Percentiles rank a stretch among this genome's conserved stretches.
Evolutionary conservation across 2,888 invertebrate genomes (phyloP).

Genomic region (Lycophotia porphyrea): DNA sequence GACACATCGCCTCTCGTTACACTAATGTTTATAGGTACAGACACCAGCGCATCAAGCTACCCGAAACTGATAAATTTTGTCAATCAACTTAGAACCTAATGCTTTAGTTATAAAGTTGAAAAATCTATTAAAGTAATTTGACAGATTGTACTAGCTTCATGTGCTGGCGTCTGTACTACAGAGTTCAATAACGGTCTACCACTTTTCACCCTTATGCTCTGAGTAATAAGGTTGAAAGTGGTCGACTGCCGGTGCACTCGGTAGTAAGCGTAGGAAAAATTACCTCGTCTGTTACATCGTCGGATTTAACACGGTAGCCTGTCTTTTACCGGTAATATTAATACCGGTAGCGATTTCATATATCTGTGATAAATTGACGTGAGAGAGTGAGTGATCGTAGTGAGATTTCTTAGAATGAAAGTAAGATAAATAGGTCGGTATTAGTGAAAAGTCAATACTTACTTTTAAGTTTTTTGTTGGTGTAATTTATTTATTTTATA

Average conservation of each 20-base stretch:
- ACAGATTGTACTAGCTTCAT: too few species aligned
- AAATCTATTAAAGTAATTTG: too few species aligned
- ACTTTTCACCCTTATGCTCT: too few species aligned
- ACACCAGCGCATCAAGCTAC: too few species aligned
- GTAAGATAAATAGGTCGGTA: not conserved
- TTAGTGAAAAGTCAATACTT: slow-evolving; percentile 19
- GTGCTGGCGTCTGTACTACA: too few species aligned
- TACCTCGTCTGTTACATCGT: slow-evolving; percentile 5
- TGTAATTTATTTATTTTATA: not conserved
- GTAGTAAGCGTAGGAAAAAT: slow-evolving; percentile 39
- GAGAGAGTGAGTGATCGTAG: slow-evolving; percentile 12
- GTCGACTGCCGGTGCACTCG: too few species aligned
- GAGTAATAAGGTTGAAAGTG: too few species aligned
- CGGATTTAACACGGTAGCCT: slow-evolving; percentile 6
- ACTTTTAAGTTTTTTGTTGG: not conserved
- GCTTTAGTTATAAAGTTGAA: too few species aligned
- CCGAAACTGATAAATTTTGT: too few species aligned
- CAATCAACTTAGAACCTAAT: too few species aligned
- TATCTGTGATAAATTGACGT: slow-evolving; percentile 6
- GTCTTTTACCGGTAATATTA: slow-evolving; percentile 23
- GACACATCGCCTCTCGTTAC: slow-evolving; percentile 46
- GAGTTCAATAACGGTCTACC: too few species aligned
- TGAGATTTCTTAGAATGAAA: slow-evolving; percentile 2
- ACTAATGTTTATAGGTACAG: slow-evolving; percentile 36
- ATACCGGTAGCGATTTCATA: slow-evolving; percentile 35